phyloP scores from a whole-genome alignment of 1,140 invertebrate species.

The Matsumurasca onukii region DNA sequence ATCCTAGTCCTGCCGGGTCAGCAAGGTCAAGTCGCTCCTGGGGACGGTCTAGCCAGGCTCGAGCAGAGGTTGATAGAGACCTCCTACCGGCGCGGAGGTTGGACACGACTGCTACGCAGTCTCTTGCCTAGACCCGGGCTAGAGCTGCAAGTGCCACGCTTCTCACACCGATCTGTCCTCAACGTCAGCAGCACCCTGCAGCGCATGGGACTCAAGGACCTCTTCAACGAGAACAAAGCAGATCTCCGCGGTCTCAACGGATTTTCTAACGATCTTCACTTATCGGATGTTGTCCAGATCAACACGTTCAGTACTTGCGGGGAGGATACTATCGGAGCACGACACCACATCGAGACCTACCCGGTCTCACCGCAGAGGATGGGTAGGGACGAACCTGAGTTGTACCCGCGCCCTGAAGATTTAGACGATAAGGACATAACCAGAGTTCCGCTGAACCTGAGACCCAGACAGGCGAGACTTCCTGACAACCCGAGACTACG shows the following conservation, averaged over 20 bases:
- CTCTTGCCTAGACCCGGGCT: slow-evolving; percentile 69
- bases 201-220: slow-evolving; percentile 74
- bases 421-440: slow-evolving; percentile 28
- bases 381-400: slow-evolving; percentile 31
- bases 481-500: slow-evolving; percentile 70
- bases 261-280: slow-evolving; percentile 67
- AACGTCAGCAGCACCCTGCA: slow-evolving; percentile 74
- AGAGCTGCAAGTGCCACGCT: slow-evolving; percentile 77
- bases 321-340: slow-evolving; percentile 66
- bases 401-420: slow-evolving; percentile 1
- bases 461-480: slow-evolving; percentile 67
- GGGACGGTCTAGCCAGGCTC: slow-evolving; percentile 70
- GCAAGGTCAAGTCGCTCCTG: slow-evolving; percentile 67
- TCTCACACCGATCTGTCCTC: slow-evolving; percentile 76
- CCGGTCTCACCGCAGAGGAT: slow-evolving; percentile 59
- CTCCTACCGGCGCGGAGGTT: slow-evolving; percentile 64
- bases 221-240: slow-evolving; percentile 70
- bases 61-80: slow-evolving; percentile 66
- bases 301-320: slow-evolving; percentile 78
- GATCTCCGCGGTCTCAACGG: slow-evolving; percentile 79
- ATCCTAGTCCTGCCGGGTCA: slow-evolving; percentile 79
- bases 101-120: slow-evolving; percentile 70
- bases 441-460: slow-evolving; percentile 59
- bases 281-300: slow-evolving; percentile 77
- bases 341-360: slow-evolving; percentile 77